These are phyloP conservation scores for Bradypus variegatus DNA, from an alignment of 2,797 vertebrate genomes.

Conservation along the genomic window DNA sequence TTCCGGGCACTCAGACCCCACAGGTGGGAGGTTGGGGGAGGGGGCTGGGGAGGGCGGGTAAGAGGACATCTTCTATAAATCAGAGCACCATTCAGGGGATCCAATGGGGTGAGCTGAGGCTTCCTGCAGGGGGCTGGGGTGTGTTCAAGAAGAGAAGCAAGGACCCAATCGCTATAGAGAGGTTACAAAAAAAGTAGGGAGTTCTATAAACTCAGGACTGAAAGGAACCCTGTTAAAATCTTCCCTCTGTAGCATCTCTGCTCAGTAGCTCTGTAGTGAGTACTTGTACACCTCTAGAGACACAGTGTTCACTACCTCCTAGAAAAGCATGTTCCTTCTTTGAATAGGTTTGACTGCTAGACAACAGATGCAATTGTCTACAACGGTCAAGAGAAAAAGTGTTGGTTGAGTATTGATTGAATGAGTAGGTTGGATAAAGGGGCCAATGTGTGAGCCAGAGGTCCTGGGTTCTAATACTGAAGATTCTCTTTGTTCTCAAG, in stretches of 20 bases:
- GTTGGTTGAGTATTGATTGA: not conserved
- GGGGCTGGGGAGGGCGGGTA: not conserved
- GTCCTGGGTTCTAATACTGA: not conserved
- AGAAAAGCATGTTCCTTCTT: not conserved
- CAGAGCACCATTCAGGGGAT: not conserved
- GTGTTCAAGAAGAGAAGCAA: not conserved
- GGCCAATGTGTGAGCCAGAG: not conserved
- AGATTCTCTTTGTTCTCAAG: not conserved
- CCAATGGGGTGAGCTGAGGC: not conserved
- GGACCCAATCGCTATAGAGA: not conserved
- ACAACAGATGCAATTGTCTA: not conserved
- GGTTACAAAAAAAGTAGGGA: not conserved
- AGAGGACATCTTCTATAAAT: conserved; percentile 36
- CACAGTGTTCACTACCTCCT: not conserved
- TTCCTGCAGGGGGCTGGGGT: not conserved
- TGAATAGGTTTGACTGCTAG: not conserved
- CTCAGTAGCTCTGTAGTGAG: not conserved
- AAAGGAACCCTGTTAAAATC: not conserved
- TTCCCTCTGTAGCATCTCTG: not conserved
- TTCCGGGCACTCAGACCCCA: conserved; percentile 67
- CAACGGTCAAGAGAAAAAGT: not conserved
- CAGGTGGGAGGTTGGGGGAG: conserved; percentile 68
- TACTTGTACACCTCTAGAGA: not conserved
- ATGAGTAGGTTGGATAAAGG: not conserved
- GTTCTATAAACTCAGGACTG: not conserved